Conservation (phyloP, 2,797 vertebrate species). For the Melopsittacus undulatus region DNA sequence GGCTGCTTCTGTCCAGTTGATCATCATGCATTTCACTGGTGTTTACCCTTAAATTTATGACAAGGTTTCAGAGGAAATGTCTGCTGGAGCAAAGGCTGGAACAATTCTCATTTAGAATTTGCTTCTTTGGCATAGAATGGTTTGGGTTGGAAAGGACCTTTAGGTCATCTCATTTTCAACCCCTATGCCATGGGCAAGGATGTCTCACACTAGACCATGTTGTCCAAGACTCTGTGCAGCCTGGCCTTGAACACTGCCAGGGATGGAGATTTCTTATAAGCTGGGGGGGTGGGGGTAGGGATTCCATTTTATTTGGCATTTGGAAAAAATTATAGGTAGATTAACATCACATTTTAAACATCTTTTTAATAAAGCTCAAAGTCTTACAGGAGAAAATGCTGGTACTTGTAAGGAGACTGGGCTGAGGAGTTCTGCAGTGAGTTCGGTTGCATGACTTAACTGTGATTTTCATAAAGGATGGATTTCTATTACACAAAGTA, state of each 20-base stretch:
- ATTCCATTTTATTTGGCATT: not conserved
- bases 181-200: not conserved
- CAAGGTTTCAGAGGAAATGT: not conserved
- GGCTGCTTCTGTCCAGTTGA: not conserved
- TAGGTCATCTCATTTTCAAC: not conserved
- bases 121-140: not conserved
- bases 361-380: not conserved
- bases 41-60: not conserved
- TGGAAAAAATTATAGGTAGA: not conserved
- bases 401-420: not conserved
- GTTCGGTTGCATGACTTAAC: not conserved
- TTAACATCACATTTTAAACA: not conserved
- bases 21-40: not conserved
- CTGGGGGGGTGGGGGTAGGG: accelerated
- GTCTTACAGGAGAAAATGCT: not conserved
- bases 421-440: not conserved
- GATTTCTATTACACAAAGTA: not conserved
- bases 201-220: not conserved
- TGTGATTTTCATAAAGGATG: not conserved
- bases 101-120: not conserved
- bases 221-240: not conserved
- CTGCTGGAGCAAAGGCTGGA: not conserved
- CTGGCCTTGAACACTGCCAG: not conserved
- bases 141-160: not conserved
- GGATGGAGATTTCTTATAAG: not conserved